A percentile compares a stretch with the other conserved stretches of the same genome.
These are phyloP conservation scores for Triplophysa bombifrons DNA, from an alignment of 2,797 vertebrate species.

Conservation along the genomic window DNA sequence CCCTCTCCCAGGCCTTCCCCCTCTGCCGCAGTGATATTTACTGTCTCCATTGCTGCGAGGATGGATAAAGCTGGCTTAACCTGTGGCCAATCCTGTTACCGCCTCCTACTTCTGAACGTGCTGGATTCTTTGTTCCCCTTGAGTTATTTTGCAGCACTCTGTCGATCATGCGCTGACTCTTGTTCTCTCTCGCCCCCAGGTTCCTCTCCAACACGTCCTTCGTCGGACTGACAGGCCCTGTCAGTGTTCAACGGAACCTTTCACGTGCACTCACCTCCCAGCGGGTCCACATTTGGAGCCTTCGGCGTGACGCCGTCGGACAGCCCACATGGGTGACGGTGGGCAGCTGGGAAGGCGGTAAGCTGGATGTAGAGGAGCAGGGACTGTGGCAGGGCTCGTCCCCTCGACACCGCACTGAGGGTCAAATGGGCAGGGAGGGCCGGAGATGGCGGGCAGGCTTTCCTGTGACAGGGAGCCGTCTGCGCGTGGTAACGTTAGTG, in stretches of 20 bases:
- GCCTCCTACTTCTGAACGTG: constrained; percentile 25
- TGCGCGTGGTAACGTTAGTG: constrained; percentile 88
- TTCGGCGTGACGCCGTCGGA: constrained; percentile 77
- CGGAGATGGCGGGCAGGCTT: constrained; percentile 67
- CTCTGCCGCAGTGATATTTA: constrained; percentile 39
- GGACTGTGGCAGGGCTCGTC: constrained; percentile 70
- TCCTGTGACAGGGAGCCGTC: constrained; percentile 62
- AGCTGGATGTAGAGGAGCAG: constrained; percentile 79
- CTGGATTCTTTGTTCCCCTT: constrained; percentile 34
- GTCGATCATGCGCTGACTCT: constrained; percentile 7
- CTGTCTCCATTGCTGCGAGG: constrained; percentile 35
- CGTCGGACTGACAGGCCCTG: constrained; percentile 76
- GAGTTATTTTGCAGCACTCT: constrained; percentile 4
- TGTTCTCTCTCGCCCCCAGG: constrained; percentile 66
- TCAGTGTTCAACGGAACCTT: constrained; percentile 69
- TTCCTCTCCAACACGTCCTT: constrained; percentile 87
- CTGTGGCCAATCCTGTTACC: constrained; percentile 47
- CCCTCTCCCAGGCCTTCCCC: constrained; percentile 49
- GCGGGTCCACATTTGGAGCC: constrained; percentile 84
- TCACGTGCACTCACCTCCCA: constrained; percentile 76
- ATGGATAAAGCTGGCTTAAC: constrained; percentile 52
- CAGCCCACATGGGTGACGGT: constrained; percentile 88
- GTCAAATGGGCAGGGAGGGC: constrained; percentile 47
- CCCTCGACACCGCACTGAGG: constrained; percentile 54
- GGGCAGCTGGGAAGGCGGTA: constrained; percentile 81